Evolutionary conservation across 2,888 invertebrate genomes (phyloP), one percentile per base, ranked within the genome.

Genomic region (Chironomus riparius): DNA sequence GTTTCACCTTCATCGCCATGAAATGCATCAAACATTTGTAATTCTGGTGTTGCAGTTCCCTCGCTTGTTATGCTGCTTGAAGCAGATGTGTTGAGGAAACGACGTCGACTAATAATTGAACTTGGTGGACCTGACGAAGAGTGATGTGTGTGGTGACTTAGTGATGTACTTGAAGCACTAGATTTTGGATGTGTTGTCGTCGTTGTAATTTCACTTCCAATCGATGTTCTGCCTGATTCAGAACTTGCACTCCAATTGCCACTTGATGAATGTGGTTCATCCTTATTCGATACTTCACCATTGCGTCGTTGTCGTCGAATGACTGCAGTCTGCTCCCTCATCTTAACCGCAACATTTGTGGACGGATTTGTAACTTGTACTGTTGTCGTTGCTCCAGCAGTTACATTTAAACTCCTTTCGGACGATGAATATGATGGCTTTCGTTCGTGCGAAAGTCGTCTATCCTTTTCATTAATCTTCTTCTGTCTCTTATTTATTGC

Each of bases 241-340:
- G 94, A 94, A 81, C 95, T 95, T 1, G 94, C 95, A 79, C 94
- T 94, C 97, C 97, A 97, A 84, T 97, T 96, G 56, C 97, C 97
- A 80, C 93, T 92, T 13, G 94, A 94, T 1, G 95, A 95, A 83
- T 95, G 92, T 48, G 91, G 92, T 15, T 94, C 93, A 78, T 94
- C 94, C 82, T 91, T 91, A 68, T 86, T 87, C 68, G 86, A 84
- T 4, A 81, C 75, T 15, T n/a, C 56, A 18, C 88, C 90, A 50
- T 88, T 88, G 78, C 92, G 86, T 77, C 92, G 86, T 80, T 91
- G 87, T 78, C 92, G 85, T 79, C 91, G 87, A 82, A 91, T 89
- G 48, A 88, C 87, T 2, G 92, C 89, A 74, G 91, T 89, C 21
- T 62, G 74, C 79, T 91, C 91, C 78, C 94, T 86, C 81, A 95